Conservation (phyloP, 53 echinoderm and acorn worm species). For the Patiria pectinifera region DNA sequence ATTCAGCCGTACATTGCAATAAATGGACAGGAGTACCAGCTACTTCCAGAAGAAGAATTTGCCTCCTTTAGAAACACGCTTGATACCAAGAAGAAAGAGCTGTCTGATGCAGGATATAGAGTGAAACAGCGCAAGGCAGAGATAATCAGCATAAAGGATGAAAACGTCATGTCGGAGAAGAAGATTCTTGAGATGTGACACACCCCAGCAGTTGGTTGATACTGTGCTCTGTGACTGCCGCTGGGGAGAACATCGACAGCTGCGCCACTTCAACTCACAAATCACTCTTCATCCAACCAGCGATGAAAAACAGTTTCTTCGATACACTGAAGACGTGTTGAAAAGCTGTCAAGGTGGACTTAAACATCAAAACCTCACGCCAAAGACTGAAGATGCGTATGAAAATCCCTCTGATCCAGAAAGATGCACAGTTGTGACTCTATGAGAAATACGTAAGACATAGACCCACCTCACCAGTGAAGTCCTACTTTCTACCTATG, state of each 20-base stretch:
- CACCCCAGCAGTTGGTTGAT: background rate
- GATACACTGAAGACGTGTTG: no score
- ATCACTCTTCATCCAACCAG: background rate
- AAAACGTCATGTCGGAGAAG: slow-evolving; percentile 28
- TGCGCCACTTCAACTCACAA: slow-evolving; percentile 11
- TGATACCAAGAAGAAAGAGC: slow-evolving; percentile 19
- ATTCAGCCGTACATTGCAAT: slow-evolving; percentile 29
- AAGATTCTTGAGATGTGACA: background rate
- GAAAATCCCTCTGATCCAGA: slow-evolving; percentile 30
- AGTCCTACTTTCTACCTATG: slow-evolving; percentile 33
- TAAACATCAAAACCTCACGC: background rate
- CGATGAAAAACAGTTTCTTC: slow-evolving; percentile 6
- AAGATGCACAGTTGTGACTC: slow-evolving; percentile 12
- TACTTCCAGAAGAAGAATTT: slow-evolving; percentile 33
- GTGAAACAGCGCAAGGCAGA: background rate
- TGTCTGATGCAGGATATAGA: background rate
- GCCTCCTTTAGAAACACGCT: slow-evolving; percentile 9
- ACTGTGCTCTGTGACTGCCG: background rate
- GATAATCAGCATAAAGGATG: slow-evolving; percentile 1
- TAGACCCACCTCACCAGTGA: slow-evolving; percentile 38
- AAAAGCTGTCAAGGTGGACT: no score
- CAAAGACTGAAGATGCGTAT: slow-evolving; percentile 30
- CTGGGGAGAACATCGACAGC: slow-evolving; percentile 25
- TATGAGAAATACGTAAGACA: slow-evolving; percentile 28
- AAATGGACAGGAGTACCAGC: slow-evolving; percentile 16